Conservation (phyloP, 2,113 vertebrate genomes). For the Crotophaga sulcirostris region DNA sequence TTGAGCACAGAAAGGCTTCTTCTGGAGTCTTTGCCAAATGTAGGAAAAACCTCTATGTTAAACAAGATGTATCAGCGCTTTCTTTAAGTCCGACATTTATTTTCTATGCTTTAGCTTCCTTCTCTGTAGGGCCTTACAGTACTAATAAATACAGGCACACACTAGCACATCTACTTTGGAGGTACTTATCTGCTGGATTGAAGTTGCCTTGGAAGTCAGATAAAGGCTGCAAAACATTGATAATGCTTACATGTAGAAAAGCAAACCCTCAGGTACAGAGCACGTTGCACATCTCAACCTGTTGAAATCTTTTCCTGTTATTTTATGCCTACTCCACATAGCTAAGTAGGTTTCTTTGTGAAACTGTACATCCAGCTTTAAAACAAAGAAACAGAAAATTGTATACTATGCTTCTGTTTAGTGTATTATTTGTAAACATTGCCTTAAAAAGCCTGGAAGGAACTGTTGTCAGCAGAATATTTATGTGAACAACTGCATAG, state of each 20-base stretch:
- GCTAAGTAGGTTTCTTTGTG: neutral
- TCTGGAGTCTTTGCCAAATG: neutral
- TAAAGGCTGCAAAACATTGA: neutral
- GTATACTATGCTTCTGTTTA: neutral
- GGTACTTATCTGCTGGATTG: neutral
- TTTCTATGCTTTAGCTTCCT: neutral
- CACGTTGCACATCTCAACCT: neutral
- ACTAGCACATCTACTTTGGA: neutral
- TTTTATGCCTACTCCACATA: neutral
- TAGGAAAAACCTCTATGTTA: neutral
- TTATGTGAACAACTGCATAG: accelerated
- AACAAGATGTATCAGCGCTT: neutral
- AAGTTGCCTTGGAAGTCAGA: neutral
- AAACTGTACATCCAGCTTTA: neutral
- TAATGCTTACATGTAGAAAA: neutral
- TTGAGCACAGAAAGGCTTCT: neutral
- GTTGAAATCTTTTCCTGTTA: neutral
- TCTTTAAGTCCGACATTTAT: neutral
- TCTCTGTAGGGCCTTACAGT: neutral
- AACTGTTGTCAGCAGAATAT: neutral
- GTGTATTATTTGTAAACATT: neutral
- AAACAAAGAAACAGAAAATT: neutral
- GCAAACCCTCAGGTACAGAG: neutral
- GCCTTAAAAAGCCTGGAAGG: neutral
- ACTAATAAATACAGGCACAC: neutral